Evolutionary conservation across 2,797 vertebrate genomes (phyloP), one percentile per base, ranked within the genome.

Genomic region (Tangara arthus): DNA sequence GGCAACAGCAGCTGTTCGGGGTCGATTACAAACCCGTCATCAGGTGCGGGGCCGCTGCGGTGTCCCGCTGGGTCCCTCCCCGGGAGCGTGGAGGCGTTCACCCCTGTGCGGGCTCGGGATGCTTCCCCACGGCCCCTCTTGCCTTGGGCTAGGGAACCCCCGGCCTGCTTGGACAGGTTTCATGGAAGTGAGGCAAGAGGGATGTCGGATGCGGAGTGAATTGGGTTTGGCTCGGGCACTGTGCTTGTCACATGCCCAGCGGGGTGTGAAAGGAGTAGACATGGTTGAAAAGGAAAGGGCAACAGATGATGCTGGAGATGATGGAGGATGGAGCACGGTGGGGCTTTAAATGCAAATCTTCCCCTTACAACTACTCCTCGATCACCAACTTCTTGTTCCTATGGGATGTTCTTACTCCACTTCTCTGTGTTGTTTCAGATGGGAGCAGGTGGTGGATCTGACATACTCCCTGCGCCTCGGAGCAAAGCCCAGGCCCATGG

Each of bases 381-480:
- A 14, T 39, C 12, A n/a, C 23, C 22, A 16, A 18, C 28, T 56
- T 34, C 10, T 69, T 32, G 41, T 57, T 44, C 35, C 9, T 2
- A 28, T 39, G 37, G 10, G 20, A 15, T 86, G 63, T 79, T n/a
- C 65, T 89, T 60, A 80, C 34, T 41, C 22, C 8, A 10, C 8
- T 28, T 65, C 53, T 79, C 42, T 87, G n/a, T 70, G 39, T 72
- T 75, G 39, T 94, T 87, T 61, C 94, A 98, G 98, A 81, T 99
- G 99, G 99, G 99, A 99, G 92, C 99, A 99, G 84, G 99, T 99
- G 96, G 99, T 99, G 94, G 99, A 99, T 78, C 98, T 98, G 89
- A 98, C 99, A 8, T 99, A 99, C 21, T 98, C 98, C 2, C 94
- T 99, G 69, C 98, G 98, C 90, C 98, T 99, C 2, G 99, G 99